Base-by-base conservation (phyloP, 1,140 invertebrate species). In the Aphelinus certus region DNA sequence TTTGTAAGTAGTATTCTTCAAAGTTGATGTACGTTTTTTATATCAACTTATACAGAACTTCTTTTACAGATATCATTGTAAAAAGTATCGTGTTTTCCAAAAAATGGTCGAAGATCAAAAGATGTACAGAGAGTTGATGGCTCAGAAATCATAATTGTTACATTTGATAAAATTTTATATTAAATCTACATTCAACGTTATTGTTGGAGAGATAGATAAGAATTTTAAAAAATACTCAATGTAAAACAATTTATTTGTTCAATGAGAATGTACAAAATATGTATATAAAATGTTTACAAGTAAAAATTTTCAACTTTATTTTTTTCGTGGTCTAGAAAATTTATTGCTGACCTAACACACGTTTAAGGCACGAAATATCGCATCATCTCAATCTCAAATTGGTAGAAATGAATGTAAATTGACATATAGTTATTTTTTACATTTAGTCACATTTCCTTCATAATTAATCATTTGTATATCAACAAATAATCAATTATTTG, bases 51-150 rank as follows among this genome's bases (percentile, higher is more conserved):
- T 26, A 26, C 26, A 26, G 26, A 26, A 26, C 62, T 64, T 73
- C 73, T 66, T 26, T 88, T 90, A 61, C 79, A 92, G 91, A 70
- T 92, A 91, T 85, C 95, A 97, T 83, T 88, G 92, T 70, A 92
- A 91, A 79, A 97, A 97, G 83, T 97, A 95, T 84, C 85, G 86
- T 81, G 94, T 97, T 1, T 97, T 95, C 83, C 85, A 93, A 47
- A 91, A 91, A 88, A 95, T 98, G 92, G 85, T 95, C 26, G 85
- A 92, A 77, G 90, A 97, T 88, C 96, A 98, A 84, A 83, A 90
- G 43, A 87, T 90, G 53, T 96, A 96, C 80, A 91, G 87, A 79
- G 84, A 87, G 69, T 81, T 85, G 6, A 88, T 76, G 75, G 45
- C 26, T 48, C 4, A 43, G 45, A n/a, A 46, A 63, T 63, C 51